Percentiles rank a stretch among this genome's conserved stretches.
Conservation (phyloP, 2,888 invertebrate species). For the Ormia ochracea region DNA sequence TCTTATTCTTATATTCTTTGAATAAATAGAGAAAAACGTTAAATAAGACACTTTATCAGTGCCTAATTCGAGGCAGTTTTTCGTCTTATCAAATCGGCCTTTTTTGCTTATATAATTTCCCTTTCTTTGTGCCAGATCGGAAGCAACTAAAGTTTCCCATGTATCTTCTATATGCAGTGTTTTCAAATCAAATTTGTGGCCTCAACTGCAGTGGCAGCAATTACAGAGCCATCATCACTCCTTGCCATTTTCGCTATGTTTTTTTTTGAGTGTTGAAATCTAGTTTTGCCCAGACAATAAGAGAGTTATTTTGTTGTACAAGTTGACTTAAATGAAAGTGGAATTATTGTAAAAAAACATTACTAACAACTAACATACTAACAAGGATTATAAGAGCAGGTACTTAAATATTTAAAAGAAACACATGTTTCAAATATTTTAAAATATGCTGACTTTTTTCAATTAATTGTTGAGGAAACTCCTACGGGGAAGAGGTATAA, state of each 20-base stretch:
- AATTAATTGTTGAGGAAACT: neutral
- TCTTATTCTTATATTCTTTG: too few species aligned
- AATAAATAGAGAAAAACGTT: too few species aligned
- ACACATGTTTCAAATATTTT: neutral
- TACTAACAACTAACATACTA: conserved; percentile 11
- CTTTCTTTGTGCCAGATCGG: too few species aligned
- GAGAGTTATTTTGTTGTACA: conserved; percentile 43
- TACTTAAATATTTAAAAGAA: conserved; percentile 19
- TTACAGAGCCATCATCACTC: too few species aligned
- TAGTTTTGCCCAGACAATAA: conserved; percentile 22
- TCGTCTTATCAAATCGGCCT: too few species aligned
- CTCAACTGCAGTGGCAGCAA: too few species aligned
- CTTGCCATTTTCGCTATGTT: neutral
- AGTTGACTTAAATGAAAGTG: conserved; percentile 52
- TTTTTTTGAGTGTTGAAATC: conserved; percentile 23
- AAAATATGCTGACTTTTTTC: neutral
- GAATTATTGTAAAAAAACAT: conserved; percentile 41
- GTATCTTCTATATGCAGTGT: too few species aligned
- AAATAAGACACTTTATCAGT: too few species aligned
- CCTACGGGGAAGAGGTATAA: neutral
- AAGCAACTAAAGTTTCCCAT: too few species aligned
- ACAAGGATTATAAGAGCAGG: conserved; percentile 46
- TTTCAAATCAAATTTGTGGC: too few species aligned
- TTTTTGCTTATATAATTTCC: too few species aligned
- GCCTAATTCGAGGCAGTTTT: too few species aligned